Conservation (phyloP, 2,888 invertebrate species). For the Diloba caeruleocephala region DNA sequence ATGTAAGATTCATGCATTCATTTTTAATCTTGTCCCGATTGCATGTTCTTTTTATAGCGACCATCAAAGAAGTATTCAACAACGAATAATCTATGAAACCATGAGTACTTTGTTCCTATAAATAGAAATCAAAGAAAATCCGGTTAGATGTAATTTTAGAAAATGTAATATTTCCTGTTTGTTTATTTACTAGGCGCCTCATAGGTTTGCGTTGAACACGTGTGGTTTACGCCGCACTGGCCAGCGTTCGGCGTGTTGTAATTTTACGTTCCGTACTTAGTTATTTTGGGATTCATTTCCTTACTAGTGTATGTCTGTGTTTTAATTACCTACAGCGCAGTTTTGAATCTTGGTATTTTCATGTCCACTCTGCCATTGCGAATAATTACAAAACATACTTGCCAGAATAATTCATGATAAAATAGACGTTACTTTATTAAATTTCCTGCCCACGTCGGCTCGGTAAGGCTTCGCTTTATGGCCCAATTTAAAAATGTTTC, state of each 20-base stretch:
- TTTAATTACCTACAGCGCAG: slow-evolving; percentile 28
- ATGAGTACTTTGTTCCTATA: slow-evolving; percentile 18
- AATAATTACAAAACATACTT: slow-evolving; percentile 63
- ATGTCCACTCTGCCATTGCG: slow-evolving; percentile 47
- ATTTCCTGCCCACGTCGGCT: slow-evolving; percentile 75
- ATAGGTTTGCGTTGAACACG: slow-evolving; percentile 63
- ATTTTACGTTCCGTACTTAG: slow-evolving; percentile 71
- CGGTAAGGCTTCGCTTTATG: slow-evolving; percentile 79
- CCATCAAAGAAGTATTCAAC: slow-evolving; percentile 39
- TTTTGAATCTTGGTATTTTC: slow-evolving; percentile 30
- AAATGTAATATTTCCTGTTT: slow-evolving; percentile 45
- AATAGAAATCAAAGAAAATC: slow-evolving; percentile 36
- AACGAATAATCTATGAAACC: slow-evolving; percentile 24
- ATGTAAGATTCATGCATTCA: slow-evolving; percentile 24
- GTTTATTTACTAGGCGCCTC: slow-evolving; percentile 51
- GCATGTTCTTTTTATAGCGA: slow-evolving; percentile 27
- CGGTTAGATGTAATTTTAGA: slow-evolving; percentile 31
- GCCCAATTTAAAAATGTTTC: slow-evolving; percentile 81
- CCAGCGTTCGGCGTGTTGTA: slow-evolving; percentile 61
- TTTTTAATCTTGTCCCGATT: slow-evolving; percentile 24
- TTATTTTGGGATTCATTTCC: slow-evolving; percentile 73
- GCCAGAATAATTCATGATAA: slow-evolving; percentile 77
- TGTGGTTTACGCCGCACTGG: slow-evolving; percentile 66
- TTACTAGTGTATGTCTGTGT: slow-evolving; percentile 56
- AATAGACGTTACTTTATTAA: slow-evolving; percentile 84